Conservation (phyloP, 2,113 vertebrate species). For the Pseudorhombus dupliciocellatus region DNA sequence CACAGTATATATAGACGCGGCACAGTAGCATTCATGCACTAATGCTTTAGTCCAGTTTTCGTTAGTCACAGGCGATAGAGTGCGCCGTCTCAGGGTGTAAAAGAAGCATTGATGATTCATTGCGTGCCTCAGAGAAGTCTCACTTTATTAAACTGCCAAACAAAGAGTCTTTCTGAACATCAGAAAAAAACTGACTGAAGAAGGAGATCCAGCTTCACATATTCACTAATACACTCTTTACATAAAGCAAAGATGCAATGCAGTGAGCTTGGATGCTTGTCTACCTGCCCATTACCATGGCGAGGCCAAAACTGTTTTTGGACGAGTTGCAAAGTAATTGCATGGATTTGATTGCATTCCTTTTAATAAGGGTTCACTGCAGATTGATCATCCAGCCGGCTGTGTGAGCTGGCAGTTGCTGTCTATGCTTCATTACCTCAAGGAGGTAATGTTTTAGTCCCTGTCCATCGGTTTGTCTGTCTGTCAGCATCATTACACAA, state of each 20-base stretch:
- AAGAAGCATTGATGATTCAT: slow-evolving; percentile 3
- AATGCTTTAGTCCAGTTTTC: slow-evolving; percentile 6
- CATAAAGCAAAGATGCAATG: background rate
- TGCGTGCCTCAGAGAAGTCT: slow-evolving; percentile 24
- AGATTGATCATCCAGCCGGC: slow-evolving; percentile 7
- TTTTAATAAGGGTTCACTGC: background rate
- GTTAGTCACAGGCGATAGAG: slow-evolving; percentile 1
- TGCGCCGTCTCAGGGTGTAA: slow-evolving; percentile 2
- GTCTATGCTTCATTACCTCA: background rate
- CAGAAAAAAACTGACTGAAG: slow-evolving; percentile 4
- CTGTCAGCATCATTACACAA: background rate
- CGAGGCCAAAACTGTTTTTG: background rate
- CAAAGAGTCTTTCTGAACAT: background rate
- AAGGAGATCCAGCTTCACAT: background rate
- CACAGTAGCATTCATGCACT: background rate
- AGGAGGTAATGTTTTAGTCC: background rate
- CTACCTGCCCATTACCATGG: slow-evolving; percentile 5
- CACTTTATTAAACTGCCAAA: slow-evolving; percentile 34
- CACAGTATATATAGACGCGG: slow-evolving; percentile 4
- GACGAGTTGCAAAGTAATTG: slow-evolving; percentile 2
- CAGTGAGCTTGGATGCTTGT: slow-evolving; percentile 11
- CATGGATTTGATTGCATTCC: slow-evolving; percentile 23
- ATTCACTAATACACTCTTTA: background rate
- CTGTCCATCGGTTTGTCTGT: background rate
- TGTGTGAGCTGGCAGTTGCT: background rate